These are phyloP conservation scores for Tiaroga cobitis DNA, from an alignment of 2,797 vertebrate species.

Conservation along the genomic window DNA sequence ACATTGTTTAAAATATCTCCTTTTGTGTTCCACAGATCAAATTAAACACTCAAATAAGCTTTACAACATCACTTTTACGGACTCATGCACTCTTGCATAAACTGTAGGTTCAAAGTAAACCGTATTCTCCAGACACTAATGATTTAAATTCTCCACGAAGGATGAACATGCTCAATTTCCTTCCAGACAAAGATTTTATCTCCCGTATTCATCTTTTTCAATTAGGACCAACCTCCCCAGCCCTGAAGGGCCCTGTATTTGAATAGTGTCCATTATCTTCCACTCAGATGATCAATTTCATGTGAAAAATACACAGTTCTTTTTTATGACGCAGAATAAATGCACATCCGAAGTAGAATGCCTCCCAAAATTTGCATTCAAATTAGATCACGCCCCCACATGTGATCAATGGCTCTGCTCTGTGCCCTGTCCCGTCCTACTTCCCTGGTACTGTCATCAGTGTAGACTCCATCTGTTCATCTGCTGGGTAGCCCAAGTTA, in stretches of 20 bases:
- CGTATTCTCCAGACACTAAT: not conserved
- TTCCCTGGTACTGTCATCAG: conserved; percentile 12
- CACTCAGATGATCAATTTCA: conserved; percentile 19
- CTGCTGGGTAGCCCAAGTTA: conserved; percentile 39
- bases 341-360: conserved; percentile 28
- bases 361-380: conserved; percentile 55
- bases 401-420: conserved; percentile 37
- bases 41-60: not conserved
- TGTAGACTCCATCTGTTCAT: conserved; percentile 32
- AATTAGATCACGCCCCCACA: conserved; percentile 57
- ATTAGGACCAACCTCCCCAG: conserved; percentile 15
- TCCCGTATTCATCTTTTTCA: conserved; percentile 15
- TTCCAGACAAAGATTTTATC: conserved; percentile 23
- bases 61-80: not conserved
- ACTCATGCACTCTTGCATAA: not conserved
- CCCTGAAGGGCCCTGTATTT: not conserved
- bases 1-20: not conserved
- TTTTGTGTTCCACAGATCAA: conserved; percentile 3
- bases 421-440: conserved; percentile 14
- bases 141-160: not conserved
- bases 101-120: not conserved
- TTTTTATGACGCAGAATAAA: conserved; percentile 53
- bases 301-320: conserved; percentile 14
- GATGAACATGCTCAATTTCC: conserved; percentile 13
- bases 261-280: conserved; percentile 52